phyloP scores from a whole-genome alignment of 2,113 vertebrate species.

The Hypomesus transpacificus region DNA sequence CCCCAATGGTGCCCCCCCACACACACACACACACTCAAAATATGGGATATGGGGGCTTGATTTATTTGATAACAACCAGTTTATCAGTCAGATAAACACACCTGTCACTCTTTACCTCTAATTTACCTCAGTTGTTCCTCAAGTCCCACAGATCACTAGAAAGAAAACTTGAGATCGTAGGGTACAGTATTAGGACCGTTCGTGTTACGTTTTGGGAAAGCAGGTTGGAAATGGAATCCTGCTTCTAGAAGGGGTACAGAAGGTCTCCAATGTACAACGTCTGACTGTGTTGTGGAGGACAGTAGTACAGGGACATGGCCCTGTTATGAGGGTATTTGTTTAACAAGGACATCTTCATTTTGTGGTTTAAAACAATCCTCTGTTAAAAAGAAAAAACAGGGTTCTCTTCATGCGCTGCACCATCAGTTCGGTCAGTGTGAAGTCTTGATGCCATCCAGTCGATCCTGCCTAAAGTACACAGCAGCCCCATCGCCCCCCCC shows the following conservation, averaged over 20 bases:
- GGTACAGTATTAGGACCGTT: not conserved
- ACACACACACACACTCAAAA: constrained; percentile 53
- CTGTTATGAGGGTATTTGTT: no score
- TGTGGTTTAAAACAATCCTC: constrained; percentile 45
- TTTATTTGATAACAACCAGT: constrained; percentile 58
- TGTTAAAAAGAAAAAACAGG: constrained; percentile 35
- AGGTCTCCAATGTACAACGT: no score
- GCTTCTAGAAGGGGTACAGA: no score
- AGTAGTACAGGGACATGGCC: no score
- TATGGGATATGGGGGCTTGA: constrained; percentile 38
- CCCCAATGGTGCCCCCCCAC: constrained; percentile 54
- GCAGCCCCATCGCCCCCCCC: constrained; percentile 14
- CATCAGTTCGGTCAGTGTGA: constrained; percentile 8
- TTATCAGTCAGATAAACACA: constrained; percentile 61
- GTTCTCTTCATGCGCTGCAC: constrained; percentile 7
- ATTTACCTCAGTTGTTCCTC: constrained; percentile 66
- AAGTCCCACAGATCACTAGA: constrained; percentile 31
- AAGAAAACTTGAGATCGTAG: constrained; percentile 13
- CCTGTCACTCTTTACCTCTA: constrained; percentile 70
- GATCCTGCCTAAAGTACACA: constrained; percentile 49
- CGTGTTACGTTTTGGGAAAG: no score
- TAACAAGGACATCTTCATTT: constrained; percentile 22
- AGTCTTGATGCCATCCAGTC: constrained; percentile 49
- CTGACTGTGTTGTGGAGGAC: no score
- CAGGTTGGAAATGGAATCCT: no score